These are phyloP conservation scores for Caenorhabditis latens DNA, from an alignment of 1,140 invertebrate genomes.

Conservation along the genomic window DNA sequence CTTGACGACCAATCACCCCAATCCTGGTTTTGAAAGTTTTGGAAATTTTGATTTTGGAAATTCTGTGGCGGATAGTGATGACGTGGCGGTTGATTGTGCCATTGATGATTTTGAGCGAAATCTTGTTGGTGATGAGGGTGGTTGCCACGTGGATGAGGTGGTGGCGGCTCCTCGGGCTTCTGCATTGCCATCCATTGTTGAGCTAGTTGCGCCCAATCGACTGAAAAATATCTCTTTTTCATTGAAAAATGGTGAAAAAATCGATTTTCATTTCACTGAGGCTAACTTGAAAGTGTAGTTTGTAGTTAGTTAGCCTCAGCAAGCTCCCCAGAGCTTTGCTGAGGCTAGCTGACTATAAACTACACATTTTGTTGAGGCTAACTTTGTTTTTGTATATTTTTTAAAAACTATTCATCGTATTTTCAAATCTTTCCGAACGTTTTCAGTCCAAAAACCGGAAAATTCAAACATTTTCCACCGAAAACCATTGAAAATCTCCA, in stretches of 20 bases:
- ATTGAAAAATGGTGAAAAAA: neutral
- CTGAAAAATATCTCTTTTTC: slow-evolving; percentile 15
- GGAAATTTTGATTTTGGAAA: neutral
- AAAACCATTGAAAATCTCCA: neutral
- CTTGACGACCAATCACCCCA: neutral
- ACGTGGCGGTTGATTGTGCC: neutral
- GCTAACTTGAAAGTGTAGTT: too few species aligned
- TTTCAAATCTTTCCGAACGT: too few species aligned
- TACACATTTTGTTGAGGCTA: too few species aligned
- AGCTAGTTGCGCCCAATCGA: slow-evolving; percentile 52
- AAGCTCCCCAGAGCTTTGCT: too few species aligned
- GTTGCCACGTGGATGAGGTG: neutral
- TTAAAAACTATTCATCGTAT: too few species aligned
- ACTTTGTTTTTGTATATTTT: too few species aligned
- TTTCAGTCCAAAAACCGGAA: too few species aligned
- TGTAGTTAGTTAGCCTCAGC: too few species aligned
- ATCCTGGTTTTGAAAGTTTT: slow-evolving; percentile 11
- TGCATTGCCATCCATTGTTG: slow-evolving; percentile 60
- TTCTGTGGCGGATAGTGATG: neutral
- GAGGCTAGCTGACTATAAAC: too few species aligned
- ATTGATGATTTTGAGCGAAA: neutral
- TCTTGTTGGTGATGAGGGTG: slow-evolving; percentile 1
- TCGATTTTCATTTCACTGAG: neutral
- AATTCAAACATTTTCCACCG: too few species aligned
- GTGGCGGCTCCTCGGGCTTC: neutral